phyloP scores from a whole-genome alignment of 2,113 vertebrate genomes.

The Cheirogaleus medius region DNA sequence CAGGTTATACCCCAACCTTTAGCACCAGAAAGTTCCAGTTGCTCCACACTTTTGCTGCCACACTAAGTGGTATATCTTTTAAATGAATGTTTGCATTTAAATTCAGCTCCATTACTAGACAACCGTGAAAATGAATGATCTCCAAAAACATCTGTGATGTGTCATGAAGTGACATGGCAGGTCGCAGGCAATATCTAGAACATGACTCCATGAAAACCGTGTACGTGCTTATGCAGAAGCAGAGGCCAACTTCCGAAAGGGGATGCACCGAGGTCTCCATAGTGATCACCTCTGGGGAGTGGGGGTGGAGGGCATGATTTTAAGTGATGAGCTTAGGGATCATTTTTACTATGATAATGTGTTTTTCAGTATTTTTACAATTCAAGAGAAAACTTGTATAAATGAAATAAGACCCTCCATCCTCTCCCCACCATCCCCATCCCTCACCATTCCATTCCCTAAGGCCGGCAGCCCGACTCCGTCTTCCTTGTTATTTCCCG shows the following conservation, averaged over 20 bases:
- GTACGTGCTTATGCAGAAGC: neutral
- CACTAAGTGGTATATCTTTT: neutral
- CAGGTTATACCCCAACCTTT: neutral
- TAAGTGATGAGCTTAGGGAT: neutral
- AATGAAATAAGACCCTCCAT: neutral
- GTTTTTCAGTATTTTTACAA: neutral
- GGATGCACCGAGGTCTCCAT: neutral
- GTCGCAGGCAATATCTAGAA: neutral
- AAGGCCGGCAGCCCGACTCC: neutral
- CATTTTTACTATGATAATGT: constrained; percentile 2
- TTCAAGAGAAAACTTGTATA: neutral
- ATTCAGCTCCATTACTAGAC: neutral
- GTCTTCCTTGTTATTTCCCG: constrained; percentile 54
- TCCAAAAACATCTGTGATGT: neutral
- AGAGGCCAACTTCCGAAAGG: neutral
- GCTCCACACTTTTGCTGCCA: neutral
- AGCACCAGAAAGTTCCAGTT: neutral
- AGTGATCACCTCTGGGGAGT: neutral
- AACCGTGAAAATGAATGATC: neutral
- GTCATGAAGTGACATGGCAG: neutral
- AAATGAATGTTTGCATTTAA: neutral
- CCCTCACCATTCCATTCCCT: neutral
- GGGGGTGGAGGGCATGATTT: neutral
- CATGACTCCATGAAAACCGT: neutral
- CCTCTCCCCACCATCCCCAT: neutral